These are phyloP conservation scores for Boulengeromyrus knoepffleri DNA, from an alignment of 2,113 vertebrate genomes.

Conservation along the genomic window DNA sequence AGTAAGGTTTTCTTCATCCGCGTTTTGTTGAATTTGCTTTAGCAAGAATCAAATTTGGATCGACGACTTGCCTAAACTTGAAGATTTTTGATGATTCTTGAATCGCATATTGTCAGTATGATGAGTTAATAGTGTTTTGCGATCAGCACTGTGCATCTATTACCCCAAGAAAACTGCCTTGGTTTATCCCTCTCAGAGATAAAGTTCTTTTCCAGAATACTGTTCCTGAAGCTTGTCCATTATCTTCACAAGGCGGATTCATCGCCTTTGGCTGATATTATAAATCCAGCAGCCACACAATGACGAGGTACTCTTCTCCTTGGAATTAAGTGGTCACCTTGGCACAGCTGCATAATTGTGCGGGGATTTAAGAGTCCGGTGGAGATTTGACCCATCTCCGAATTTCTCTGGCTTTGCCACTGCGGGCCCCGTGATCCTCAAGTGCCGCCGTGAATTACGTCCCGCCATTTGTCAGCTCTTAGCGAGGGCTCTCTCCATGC, in stretches of 20 bases:
- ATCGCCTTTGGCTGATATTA: not conserved
- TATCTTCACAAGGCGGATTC: not conserved
- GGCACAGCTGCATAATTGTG: not conserved
- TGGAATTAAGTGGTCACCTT: not conserved
- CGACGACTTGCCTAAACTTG: not conserved
- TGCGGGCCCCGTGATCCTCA: too few relatives aligned
- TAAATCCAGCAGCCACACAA: not conserved
- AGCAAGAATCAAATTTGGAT: not conserved
- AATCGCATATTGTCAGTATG: not conserved
- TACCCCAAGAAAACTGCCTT: not conserved
- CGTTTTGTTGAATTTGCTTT: not conserved
- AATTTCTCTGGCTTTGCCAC: not conserved
- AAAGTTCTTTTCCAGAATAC: not conserved
- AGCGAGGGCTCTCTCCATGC: not conserved
- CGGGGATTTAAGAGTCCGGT: not conserved
- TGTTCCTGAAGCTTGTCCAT: not conserved
- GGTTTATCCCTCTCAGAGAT: not conserved
- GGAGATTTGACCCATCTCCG: not conserved
- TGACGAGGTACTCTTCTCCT: not conserved
- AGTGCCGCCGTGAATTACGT: not conserved
- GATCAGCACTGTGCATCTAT: not conserved
- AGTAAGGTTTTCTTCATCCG: not conserved
- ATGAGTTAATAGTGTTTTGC: slow-evolving; percentile 8
- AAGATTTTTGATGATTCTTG: not conserved
- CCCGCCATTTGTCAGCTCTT: not conserved